Evolutionary conservation across 2,797 vertebrate species (phyloP), one percentile per base, ranked within the genome.

Genomic region (Dipus sagitta): DNA sequence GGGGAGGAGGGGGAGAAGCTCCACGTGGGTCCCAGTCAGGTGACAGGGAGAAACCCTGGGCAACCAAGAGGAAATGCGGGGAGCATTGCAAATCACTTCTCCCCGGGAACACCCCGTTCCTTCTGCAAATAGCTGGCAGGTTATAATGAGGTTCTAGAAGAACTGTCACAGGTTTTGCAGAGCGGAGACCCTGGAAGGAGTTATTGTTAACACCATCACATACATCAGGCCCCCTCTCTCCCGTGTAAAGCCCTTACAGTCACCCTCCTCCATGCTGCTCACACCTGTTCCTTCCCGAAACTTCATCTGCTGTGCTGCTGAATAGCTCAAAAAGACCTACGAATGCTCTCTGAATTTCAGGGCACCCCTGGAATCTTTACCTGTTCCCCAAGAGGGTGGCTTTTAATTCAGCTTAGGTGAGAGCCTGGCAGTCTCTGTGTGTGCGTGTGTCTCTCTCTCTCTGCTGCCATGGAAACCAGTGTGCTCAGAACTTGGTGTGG

Each of bases 391-490:
- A 89, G 82, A 86, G 93, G 71, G 52, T 76, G 64, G 87, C 81
- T 92, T 94, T 94, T 94, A 74, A 94, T 95, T 86, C 88, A 11
- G 24, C 81, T 23, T 87, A 94, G 91, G 88, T 91, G 78, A 94
- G 74, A 96, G 75, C 68, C 89, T 88, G 68, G 91, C 72, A 96
- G 91, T 92, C 87, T 86, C 54, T 78, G 23, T 47, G 7, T 47
- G 42, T 12, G 91, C 15, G 34, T 12, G 88, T 58, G 75, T 74
- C 91, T 94, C 52, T 12, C 92, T 54, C 77, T 74, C 91, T 94
- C 91, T 75, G 95, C 93, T 96, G 93, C 92, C 94, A 97, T 97
- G 97, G 97, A 97, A 97, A 97, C 96, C 70, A 64, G 76, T 2
- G 3, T 38, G 23, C 79, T 74, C 67, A 91, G 64, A 68, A 78